These are phyloP conservation scores for Drosophila picticornis DNA, from an alignment of 2,888 invertebrate genomes.

Conservation along the genomic window DNA sequence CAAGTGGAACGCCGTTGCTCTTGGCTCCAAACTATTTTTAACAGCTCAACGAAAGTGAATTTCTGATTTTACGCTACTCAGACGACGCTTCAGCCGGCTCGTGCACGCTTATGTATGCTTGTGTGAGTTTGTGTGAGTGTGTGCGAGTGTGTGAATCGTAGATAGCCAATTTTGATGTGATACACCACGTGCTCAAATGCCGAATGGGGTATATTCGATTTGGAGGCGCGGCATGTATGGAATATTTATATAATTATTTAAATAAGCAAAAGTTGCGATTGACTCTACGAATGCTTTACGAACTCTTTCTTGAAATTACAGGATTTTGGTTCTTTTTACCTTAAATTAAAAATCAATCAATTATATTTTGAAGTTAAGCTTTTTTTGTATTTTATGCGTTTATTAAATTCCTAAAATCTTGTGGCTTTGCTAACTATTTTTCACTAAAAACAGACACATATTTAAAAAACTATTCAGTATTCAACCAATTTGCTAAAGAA, in stretches of 20 bases:
- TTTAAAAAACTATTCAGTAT: no score
- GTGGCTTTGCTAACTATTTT: not conserved
- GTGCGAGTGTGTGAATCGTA: slow-evolving; percentile 32
- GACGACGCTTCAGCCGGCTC: slow-evolving; percentile 42
- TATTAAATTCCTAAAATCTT: not conserved
- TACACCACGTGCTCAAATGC: not conserved
- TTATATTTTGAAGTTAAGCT: not conserved
- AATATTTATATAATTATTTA: not conserved
- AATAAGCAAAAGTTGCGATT: not conserved
- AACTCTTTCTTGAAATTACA: not conserved
- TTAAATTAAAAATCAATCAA: not conserved
- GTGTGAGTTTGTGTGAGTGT: slow-evolving; percentile 4
- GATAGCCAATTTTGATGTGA: slow-evolving; percentile 53
- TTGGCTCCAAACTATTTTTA: slow-evolving; percentile 68
- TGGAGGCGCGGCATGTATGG: no score
- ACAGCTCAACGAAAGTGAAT: slow-evolving; percentile 73
- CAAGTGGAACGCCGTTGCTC: slow-evolving; percentile 50
- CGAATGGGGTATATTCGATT: slow-evolving; percentile 24
- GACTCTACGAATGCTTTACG: not conserved
- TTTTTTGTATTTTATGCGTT: not conserved
- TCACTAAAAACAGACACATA: not conserved
- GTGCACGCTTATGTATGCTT: not conserved
- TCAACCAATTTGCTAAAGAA: no score
- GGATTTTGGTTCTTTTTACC: not conserved
- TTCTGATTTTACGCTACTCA: slow-evolving; percentile 54